phyloP scores from a whole-genome alignment of 1,140 invertebrate genomes.

The Lasioglossum baleicum region DNA sequence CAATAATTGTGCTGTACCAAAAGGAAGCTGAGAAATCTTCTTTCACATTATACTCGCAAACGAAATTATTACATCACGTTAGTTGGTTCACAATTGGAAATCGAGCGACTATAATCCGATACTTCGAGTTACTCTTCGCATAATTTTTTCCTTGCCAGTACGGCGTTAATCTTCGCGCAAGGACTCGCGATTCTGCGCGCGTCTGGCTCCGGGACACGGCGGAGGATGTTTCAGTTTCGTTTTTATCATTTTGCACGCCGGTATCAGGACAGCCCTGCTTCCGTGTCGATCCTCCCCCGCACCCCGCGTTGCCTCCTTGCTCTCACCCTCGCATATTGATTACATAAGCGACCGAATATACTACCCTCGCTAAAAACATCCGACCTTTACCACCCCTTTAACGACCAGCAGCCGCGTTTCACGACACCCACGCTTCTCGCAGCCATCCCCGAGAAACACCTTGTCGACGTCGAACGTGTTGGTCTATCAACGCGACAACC shows the following conservation, averaged over 20 bases:
- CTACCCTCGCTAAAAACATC: conserved; percentile 69
- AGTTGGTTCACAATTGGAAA: too few relatives aligned
- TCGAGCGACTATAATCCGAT: too few relatives aligned
- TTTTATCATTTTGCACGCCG: conserved; percentile 10
- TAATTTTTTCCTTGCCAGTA: too few relatives aligned
- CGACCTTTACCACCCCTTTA: conserved; percentile 7
- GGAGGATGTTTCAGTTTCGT: not conserved
- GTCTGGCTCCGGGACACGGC: too few relatives aligned
- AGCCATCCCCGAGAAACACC: conserved; percentile 16
- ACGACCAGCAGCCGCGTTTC: not conserved
- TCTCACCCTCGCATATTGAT: conserved; percentile 70
- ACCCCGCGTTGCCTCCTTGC: conserved; percentile 35
- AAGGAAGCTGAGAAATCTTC: too few relatives aligned
- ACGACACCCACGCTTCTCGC: conserved; percentile 16
- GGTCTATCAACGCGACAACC: conserved; percentile 26
- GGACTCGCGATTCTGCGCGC: too few relatives aligned
- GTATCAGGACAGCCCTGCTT: conserved; percentile 17
- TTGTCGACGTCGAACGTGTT: conserved; percentile 15
- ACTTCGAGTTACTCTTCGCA: too few relatives aligned
- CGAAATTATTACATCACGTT: too few relatives aligned
- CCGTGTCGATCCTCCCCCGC: conserved; percentile 41
- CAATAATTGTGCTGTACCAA: too few relatives aligned
- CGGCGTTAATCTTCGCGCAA: too few relatives aligned
- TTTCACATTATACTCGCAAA: too few relatives aligned
- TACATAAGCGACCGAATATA: conserved; percentile 72